phyloP scores from a whole-genome alignment of 1,140 invertebrate species.

The Drosophila ananassae region DNA sequence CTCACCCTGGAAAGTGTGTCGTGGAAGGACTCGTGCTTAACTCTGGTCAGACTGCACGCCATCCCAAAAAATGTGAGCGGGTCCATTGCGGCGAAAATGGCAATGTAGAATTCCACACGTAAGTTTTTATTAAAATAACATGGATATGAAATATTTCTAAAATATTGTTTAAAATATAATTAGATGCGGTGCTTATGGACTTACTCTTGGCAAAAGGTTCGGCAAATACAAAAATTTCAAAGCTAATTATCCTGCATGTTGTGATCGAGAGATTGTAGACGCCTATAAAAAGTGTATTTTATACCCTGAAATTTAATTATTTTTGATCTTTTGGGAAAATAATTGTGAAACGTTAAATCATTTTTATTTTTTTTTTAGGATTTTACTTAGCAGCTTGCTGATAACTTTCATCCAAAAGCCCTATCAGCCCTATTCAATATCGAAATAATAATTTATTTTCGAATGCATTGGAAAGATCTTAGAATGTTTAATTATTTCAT shows the following conservation, averaged over 20 bases:
- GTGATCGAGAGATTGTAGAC: conserved; percentile 24
- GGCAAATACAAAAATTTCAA: conserved; percentile 19
- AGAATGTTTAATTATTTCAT: no score
- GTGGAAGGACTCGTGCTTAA: conserved; percentile 15
- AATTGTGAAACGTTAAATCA: no score
- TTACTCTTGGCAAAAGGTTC: conserved; percentile 12
- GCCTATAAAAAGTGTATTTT: background rate
- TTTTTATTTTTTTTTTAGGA: no score
- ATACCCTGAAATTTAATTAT: no score
- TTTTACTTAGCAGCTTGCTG: no score
- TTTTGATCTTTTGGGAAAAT: no score
- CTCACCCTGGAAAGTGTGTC: conserved; percentile 43
- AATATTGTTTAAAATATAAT: background rate
- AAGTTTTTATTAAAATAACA: background rate
- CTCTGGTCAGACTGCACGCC: conserved; percentile 17
- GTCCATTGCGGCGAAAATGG: conserved; percentile 13
- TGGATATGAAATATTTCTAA: background rate
- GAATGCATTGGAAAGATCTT: no score
- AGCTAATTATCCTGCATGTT: conserved; percentile 34
- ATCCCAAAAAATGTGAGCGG: conserved; percentile 21
- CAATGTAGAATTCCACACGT: conserved; percentile 18
- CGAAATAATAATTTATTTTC: no score
- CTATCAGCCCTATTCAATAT: no score
- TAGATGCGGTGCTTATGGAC: conserved; percentile 25
- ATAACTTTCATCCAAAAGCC: no score